Conservation (phyloP, 2,797 vertebrate species). For the Propithecus deckenii region DNA sequence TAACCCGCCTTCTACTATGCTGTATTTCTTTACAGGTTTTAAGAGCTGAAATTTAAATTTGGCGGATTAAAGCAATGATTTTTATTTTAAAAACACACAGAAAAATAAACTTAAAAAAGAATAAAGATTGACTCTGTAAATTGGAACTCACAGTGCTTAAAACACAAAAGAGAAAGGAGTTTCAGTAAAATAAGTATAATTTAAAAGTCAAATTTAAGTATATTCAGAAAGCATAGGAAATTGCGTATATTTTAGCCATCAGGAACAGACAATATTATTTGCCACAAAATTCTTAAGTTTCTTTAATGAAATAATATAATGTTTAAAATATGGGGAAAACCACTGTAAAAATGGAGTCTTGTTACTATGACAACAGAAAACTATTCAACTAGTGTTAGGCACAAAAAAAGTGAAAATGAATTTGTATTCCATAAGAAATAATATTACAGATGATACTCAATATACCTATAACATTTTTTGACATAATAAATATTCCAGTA, state of each 20-base stretch:
- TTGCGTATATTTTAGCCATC: slow-evolving; percentile 58
- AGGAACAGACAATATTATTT: slow-evolving; percentile 64
- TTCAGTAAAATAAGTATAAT: slow-evolving; percentile 69
- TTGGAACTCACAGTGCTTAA: slow-evolving; percentile 53
- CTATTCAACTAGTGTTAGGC: slow-evolving; percentile 35
- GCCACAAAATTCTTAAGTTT: slow-evolving; percentile 48
- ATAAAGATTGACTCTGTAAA: slow-evolving; percentile 54
- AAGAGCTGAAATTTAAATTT: slow-evolving; percentile 27
- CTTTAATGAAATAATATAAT: slow-evolving; percentile 70
- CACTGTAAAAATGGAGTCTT: slow-evolving; percentile 55
- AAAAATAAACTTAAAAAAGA: slow-evolving; percentile 60
- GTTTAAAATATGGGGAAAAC: slow-evolving; percentile 58
- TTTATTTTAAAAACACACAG: slow-evolving; percentile 47
- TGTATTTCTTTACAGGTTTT: neutral
- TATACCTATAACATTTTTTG: neutral
- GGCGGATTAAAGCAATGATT: slow-evolving; percentile 22
- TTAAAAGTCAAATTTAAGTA: slow-evolving; percentile 72
- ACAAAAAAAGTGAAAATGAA: slow-evolving; percentile 44
- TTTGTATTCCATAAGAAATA: slow-evolving; percentile 41
- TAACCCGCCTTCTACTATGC: neutral
- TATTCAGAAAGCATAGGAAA: slow-evolving; percentile 56
- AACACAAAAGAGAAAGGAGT: slow-evolving; percentile 47
- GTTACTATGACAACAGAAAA: slow-evolving; percentile 52
- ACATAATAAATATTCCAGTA: slow-evolving; percentile 43
- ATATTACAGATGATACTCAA: neutral